Evolutionary conservation across 2,797 vertebrate species (phyloP), one percentile per base, ranked within the genome.

Genomic region (Psittacula derbiana): DNA sequence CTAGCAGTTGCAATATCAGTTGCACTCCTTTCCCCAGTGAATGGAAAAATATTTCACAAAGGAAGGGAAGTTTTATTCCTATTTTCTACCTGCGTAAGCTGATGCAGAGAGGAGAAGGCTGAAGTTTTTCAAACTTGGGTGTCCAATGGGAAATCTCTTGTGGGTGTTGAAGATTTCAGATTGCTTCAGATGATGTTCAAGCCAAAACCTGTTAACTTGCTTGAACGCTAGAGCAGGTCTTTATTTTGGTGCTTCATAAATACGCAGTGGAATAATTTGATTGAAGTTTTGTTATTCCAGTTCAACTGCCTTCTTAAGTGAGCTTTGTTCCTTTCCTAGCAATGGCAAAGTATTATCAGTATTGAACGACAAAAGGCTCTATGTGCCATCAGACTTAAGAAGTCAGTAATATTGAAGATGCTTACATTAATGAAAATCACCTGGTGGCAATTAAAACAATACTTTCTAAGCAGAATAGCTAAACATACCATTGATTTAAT

Each of bases 381-480:
- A 5, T 75, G 30, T 73, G 21, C 58, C 47, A 61, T 50, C 57
- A 83, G 78, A 52, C n/a, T 86, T 80, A 64, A 90, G 64, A 89
- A 90, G 47, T 82, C 72, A 65, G 61, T 87, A 85, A 92, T 96
- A 86, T 55, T 41, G 79, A 90, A 85, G 96, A 88, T 86, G 78
- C 78, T 80, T 86, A 36, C 52, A 79, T 95, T 95, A 93, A 92
- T 96, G 92, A 91, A 95, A 96, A 94, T 97, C 94, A 97, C 93
- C 96, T 97, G 97, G 83, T 81, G 85, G 93, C 94, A 97, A 95
- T 97, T 97, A 96, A 94, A 96, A 90, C 94, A 95, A 95, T 96
- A 95, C 93, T 93, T 94, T 95, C 81, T 82, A 93, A 93, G 95
- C 92, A 90, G 94, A 95, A 76, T 78, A 95, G 75, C 87, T 96